Percentiles rank a stretch among this genome's conserved stretches.
Evolutionary conservation across 2,888 invertebrate species (phyloP).

Genomic region (Tachystola acroxantha): DNA sequence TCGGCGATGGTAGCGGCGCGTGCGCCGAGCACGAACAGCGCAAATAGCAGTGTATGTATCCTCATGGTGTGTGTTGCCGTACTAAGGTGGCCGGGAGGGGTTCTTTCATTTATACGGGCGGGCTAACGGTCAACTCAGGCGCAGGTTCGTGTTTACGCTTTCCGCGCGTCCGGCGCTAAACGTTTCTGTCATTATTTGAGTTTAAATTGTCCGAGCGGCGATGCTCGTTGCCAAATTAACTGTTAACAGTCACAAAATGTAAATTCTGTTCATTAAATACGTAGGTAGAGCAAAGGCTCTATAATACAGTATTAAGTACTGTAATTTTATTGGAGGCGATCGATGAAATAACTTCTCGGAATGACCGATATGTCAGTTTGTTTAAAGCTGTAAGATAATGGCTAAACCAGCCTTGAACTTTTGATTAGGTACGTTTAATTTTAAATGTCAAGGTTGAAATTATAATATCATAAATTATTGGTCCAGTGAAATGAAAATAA

Average conservation of each 20-base stretch:
- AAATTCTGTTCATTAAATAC: conserved; percentile 3
- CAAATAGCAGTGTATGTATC: conserved; percentile 44
- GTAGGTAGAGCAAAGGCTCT: no score
- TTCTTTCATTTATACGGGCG: conserved; percentile 52
- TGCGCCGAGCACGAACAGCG: conserved; percentile 42
- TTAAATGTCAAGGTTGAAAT: no score
- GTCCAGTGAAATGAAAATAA: no score
- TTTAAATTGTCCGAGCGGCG: conserved; percentile 36
- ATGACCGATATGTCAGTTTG: conserved; percentile 1
- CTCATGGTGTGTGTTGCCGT: conserved; percentile 51
- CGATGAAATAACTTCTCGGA: background rate
- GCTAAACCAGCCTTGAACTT: no score
- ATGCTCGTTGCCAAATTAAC: conserved; percentile 22
- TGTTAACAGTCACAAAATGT: conserved; percentile 16
- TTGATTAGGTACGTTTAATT: no score
- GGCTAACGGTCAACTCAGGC: conserved; percentile 55
- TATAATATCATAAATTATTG: no score
- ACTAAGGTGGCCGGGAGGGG: conserved; percentile 40
- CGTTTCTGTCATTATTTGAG: conserved; percentile 63
- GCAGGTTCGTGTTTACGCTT: conserved; percentile 44
- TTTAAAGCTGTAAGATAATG: no score
- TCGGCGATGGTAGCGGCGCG: conserved; percentile 49
- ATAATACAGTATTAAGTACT: no score
- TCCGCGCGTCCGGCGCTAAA: conserved; percentile 43
- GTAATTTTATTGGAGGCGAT: conserved; percentile 2